phyloP scores from a whole-genome alignment of 2,797 vertebrate species.

The Hirundo rustica region DNA sequence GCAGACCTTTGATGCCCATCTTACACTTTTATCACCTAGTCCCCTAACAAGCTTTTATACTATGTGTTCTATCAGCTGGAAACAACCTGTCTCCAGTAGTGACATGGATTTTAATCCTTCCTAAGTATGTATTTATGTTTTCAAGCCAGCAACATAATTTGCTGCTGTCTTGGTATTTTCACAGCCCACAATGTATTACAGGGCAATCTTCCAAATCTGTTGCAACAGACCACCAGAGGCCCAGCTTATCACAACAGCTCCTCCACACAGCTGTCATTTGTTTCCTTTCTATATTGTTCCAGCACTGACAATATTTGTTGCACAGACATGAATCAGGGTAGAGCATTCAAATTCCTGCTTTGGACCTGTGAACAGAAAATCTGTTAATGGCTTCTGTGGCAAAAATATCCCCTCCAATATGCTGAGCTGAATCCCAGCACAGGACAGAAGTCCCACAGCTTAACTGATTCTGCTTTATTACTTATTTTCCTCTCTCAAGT shows the following conservation, averaged over 20 bases:
- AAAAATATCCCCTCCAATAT: neutral
- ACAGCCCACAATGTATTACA: neutral
- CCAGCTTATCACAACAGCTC: conserved; percentile 6
- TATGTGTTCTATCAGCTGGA: neutral
- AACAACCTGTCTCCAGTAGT: neutral
- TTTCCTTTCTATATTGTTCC: conserved; percentile 2
- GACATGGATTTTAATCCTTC: neutral
- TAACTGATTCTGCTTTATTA: neutral
- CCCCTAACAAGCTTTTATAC: neutral
- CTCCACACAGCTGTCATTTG: conserved; percentile 17
- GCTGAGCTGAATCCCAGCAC: neutral
- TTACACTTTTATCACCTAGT: neutral
- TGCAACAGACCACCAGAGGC: neutral
- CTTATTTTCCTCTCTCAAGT: neutral
- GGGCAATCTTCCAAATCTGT: neutral
- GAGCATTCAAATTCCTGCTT: neutral
- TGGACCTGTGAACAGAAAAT: neutral
- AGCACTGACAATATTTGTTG: neutral
- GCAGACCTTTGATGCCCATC: neutral
- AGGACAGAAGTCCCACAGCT: neutral
- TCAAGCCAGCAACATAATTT: neutral
- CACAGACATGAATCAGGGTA: neutral
- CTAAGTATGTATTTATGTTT: neutral
- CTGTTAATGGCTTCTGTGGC: neutral
- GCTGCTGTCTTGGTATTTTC: conserved; percentile 22